Evolutionary conservation across 2,888 invertebrate species (phyloP).

Genomic region (Dicyrtomina minuta): DNA sequence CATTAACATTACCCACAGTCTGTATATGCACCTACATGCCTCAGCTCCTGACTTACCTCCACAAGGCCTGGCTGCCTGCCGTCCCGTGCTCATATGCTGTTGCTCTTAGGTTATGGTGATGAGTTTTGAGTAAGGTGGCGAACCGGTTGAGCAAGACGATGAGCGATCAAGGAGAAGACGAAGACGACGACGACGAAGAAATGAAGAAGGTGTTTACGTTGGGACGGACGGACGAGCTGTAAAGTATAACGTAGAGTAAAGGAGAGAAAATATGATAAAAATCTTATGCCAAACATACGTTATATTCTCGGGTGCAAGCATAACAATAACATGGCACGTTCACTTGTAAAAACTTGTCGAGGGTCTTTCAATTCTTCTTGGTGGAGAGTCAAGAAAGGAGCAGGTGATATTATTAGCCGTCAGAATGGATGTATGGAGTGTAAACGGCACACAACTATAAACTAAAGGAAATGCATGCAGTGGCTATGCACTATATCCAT

Average conservation of each 20-base stretch:
- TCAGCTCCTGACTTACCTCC: neutral
- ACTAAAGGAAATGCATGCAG: too few species aligned
- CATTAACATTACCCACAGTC: too few species aligned
- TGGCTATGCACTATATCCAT: too few species aligned
- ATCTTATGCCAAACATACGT: slow-evolving; percentile 29
- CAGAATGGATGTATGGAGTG: too few species aligned
- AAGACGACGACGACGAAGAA: neutral
- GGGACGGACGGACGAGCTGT: neutral
- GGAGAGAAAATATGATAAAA: slow-evolving; percentile 24
- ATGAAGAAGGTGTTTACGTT: slow-evolving; percentile 6
- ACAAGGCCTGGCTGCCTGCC: too few species aligned
- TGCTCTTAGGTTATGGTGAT: neutral
- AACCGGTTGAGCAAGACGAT: slow-evolving; percentile 27
- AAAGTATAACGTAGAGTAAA: too few species aligned
- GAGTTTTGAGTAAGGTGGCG: slow-evolving; percentile 7
- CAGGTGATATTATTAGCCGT: slow-evolving; percentile 28
- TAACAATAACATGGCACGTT: slow-evolving; percentile 25
- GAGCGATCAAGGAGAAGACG: too few species aligned
- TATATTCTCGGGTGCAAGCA: slow-evolving; percentile 20
- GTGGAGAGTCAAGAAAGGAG: slow-evolving; percentile 12
- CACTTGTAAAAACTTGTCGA: slow-evolving; percentile 26
- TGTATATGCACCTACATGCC: too few species aligned
- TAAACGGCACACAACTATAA: too few species aligned
- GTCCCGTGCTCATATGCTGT: neutral
- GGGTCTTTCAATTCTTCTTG: slow-evolving; percentile 6